Evolutionary conservation across 2,888 invertebrate genomes (phyloP).

Genomic region (Brachyptera risi): DNA sequence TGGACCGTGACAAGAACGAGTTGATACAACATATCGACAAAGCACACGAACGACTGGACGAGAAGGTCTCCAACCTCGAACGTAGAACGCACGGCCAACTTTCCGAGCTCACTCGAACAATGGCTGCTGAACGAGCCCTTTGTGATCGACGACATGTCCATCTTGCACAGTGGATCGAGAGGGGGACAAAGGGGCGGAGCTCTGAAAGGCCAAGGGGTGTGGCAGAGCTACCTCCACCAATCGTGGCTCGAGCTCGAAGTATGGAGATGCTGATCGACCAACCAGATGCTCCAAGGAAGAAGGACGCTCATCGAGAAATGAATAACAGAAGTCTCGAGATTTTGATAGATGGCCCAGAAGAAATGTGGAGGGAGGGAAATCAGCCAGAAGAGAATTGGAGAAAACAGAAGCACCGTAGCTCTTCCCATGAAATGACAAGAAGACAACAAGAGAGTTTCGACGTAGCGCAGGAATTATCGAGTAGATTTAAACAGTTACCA

Average conservation of each 20-base stretch:
- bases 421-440: constrained; percentile 19
- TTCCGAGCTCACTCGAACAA: constrained; percentile 62
- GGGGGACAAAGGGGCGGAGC: constrained; percentile 59
- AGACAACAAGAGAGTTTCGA: background rate
- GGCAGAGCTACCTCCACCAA: constrained; percentile 52
- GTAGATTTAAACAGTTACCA: constrained; percentile 9
- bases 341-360: constrained; percentile 16
- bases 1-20: constrained; percentile 76
- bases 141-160: constrained; percentile 62
- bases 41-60: constrained; percentile 74
- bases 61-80: constrained; percentile 76
- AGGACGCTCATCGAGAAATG: background rate
- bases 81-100: constrained; percentile 68
- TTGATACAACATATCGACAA: constrained; percentile 72
- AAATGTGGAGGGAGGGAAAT: constrained; percentile 4
- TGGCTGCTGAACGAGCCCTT: constrained; percentile 58
- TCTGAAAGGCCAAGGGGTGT: constrained; percentile 50
- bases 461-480: constrained; percentile 18
- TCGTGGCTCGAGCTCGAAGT: constrained; percentile 64
- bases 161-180: constrained; percentile 64
- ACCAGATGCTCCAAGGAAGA: constrained; percentile 40
- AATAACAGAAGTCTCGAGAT: constrained; percentile 21
- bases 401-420: constrained; percentile 17
- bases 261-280: constrained; percentile 60
- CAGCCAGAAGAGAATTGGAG: constrained; percentile 13